Evolutionary conservation across 2,797 vertebrate genomes (phyloP).

Genomic region (Decapterus maruadsi): DNA sequence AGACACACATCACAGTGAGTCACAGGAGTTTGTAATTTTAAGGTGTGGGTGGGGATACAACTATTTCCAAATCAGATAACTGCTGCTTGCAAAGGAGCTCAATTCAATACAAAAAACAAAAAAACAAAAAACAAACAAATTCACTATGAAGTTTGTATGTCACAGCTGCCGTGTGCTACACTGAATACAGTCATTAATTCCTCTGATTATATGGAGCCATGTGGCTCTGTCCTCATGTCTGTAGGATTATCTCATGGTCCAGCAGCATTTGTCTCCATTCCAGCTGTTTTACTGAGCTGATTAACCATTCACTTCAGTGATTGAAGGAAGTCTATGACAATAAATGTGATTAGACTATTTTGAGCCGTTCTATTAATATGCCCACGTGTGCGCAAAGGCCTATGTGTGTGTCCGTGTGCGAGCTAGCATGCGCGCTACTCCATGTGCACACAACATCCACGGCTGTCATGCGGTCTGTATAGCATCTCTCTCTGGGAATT

Average conservation of each 20-base stretch:
- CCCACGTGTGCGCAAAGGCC: not conserved
- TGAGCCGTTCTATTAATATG: slow-evolving; percentile 37
- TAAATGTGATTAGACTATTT: slow-evolving; percentile 55
- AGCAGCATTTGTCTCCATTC: slow-evolving; percentile 60
- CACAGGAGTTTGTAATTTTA: not conserved
- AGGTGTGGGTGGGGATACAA: not conserved
- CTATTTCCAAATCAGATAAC: not conserved
- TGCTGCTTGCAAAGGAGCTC: not conserved
- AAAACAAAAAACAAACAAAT: not conserved
- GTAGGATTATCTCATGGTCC: slow-evolving; percentile 61
- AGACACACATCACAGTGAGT: not conserved
- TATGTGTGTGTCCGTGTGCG: not conserved
- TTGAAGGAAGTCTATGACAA: slow-evolving; percentile 54
- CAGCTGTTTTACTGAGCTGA: slow-evolving; percentile 48
- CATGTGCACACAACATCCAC: not conserved
- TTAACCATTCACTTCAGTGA: slow-evolving; percentile 39
- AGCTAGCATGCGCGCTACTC: slow-evolving; percentile 1
- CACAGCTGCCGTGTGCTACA: slow-evolving; percentile 27
- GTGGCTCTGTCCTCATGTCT: slow-evolving; percentile 53
- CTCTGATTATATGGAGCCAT: slow-evolving; percentile 48
- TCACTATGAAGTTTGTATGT: slow-evolving; percentile 13
- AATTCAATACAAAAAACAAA: not conserved
- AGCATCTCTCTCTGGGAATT: slow-evolving; percentile 58
- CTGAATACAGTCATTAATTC: slow-evolving; percentile 51
- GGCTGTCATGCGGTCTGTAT: slow-evolving; percentile 52